These are phyloP conservation scores for Apis laboriosa DNA, from an alignment of 1,140 invertebrate species.

Conservation along the genomic window DNA sequence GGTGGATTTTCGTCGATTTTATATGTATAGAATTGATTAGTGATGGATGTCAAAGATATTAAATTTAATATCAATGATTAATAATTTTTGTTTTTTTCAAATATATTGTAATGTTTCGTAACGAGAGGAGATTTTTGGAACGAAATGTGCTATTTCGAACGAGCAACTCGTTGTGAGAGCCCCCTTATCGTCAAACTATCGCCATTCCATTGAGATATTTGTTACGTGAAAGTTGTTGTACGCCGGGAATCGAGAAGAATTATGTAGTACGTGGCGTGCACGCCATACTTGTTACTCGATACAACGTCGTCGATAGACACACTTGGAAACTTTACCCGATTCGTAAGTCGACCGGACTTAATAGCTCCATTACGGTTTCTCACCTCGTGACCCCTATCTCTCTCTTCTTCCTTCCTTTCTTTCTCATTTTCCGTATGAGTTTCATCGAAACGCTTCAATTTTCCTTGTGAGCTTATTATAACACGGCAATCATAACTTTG, in stretches of 20 bases:
- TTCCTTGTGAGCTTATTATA: neutral
- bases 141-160: no score
- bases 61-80: no score
- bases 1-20: no score
- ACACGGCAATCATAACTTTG: neutral
- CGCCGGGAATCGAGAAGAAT: conserved; percentile 26
- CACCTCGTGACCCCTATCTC: neutral
- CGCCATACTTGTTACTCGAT: conserved; percentile 32
- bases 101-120: no score
- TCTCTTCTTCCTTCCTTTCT: neutral
- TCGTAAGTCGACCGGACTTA: conserved; percentile 33
- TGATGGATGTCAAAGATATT: no score
- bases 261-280: conserved; percentile 17
- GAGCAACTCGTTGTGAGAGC: neutral
- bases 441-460: neutral
- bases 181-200: neutral
- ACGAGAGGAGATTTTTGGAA: no score
- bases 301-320: conserved; percentile 37
- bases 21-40: no score
- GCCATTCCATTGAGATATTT: conserved; percentile 39
- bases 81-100: no score
- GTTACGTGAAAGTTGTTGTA: conserved; percentile 35
- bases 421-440: neutral
- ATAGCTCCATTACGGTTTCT: conserved; percentile 48
- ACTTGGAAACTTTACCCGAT: conserved; percentile 41